Conservation (phyloP, 2,888 invertebrate species). For the Selenia dentaria region DNA sequence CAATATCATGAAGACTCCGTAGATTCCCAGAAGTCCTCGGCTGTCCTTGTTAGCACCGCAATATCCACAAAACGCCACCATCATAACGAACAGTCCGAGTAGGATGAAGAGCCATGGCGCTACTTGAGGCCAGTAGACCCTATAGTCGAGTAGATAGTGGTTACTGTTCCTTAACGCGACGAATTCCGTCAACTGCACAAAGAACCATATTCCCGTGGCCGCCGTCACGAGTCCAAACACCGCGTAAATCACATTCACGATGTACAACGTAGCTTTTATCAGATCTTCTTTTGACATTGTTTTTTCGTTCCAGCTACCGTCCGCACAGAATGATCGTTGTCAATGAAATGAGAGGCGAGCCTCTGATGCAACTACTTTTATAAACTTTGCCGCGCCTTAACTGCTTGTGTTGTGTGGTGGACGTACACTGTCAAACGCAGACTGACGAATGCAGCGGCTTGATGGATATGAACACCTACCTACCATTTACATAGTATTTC, state of each 20-base stretch:
- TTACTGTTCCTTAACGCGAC: conserved; percentile 72
- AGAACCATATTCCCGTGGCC: conserved; percentile 78
- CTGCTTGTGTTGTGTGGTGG: conserved; percentile 28
- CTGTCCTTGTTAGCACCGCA: conserved; percentile 71
- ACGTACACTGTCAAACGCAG: conserved; percentile 32
- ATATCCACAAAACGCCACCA: conserved; percentile 74
- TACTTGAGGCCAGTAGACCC: conserved; percentile 78
- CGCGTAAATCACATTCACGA: conserved; percentile 72
- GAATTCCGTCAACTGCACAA: conserved; percentile 74
- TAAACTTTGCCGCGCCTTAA: conserved; percentile 59
- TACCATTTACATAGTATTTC: no score
- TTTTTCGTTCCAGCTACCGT: conserved; percentile 37
- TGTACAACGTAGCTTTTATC: conserved; percentile 68
- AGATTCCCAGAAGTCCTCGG: conserved; percentile 69
- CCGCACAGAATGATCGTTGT: conserved; percentile 56
- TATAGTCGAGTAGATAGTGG: conserved; percentile 75
- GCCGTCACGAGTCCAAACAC: conserved; percentile 73
- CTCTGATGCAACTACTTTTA: conserved; percentile 65
- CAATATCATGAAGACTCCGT: conserved; percentile 65
- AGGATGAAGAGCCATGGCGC: conserved; percentile 80
- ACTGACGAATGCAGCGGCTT: conserved; percentile 11
- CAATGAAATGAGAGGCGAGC: conserved; percentile 68
- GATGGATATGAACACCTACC: no score
- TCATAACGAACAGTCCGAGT: conserved; percentile 67
- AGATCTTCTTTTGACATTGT: conserved; percentile 73